These are phyloP conservation scores for Phyto melanocephala DNA, from an alignment of 2,888 invertebrate species.

Conservation along the genomic window DNA sequence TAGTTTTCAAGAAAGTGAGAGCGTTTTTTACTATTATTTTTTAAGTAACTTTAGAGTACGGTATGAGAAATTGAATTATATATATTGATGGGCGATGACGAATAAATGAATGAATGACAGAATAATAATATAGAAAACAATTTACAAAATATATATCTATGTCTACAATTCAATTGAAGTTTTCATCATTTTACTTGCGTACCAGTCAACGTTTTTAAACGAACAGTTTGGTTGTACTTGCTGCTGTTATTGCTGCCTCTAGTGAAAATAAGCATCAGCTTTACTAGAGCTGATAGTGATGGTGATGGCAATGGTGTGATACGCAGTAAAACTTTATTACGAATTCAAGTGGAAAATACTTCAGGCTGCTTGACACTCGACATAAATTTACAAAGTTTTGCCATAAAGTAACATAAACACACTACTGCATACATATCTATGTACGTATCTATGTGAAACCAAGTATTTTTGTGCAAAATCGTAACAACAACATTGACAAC, in stretches of 20 bases:
- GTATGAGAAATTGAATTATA: constrained; percentile 46
- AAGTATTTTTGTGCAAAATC: constrained; percentile 3
- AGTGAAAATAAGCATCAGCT: background rate
- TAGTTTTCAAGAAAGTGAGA: background rate
- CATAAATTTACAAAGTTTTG: constrained; percentile 58
- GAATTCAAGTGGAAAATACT: constrained; percentile 67
- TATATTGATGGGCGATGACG: constrained; percentile 30
- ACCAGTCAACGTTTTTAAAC: constrained; percentile 36
- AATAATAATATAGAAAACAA: constrained; percentile 30
- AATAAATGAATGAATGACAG: constrained; percentile 45
- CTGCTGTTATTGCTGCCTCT: constrained; percentile 14
- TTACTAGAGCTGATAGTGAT: background rate
- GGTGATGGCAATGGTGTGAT: constrained; percentile 3
- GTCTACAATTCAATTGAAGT: constrained; percentile 54
- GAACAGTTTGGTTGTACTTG: constrained; percentile 17
- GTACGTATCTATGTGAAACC: background rate
- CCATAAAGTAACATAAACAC: constrained; percentile 16
- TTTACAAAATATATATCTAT: constrained; percentile 25
- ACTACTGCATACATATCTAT: background rate
- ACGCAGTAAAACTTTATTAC: constrained; percentile 55
- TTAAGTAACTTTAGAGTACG: constrained; percentile 30
- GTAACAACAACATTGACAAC: constrained; percentile 43
- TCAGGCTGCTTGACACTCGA: constrained; percentile 63
- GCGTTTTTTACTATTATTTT: background rate
- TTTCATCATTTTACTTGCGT: constrained; percentile 47